Base-by-base conservation (phyloP, 1,140 invertebrate genomes). In the Sitobion miscanthi region DNA sequence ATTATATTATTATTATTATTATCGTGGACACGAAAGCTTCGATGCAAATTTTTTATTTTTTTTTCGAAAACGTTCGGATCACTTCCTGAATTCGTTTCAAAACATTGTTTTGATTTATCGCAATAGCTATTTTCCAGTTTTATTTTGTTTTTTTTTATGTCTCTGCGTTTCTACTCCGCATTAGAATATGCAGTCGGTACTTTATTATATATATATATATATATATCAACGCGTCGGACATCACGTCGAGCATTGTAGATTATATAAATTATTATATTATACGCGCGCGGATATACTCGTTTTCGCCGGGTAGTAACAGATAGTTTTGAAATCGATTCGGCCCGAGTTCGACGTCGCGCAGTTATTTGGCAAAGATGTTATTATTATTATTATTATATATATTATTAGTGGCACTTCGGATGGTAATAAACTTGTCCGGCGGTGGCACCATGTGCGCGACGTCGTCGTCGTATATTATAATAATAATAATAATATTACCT, bases 361-460 rank as follows among this genome's bases (percentile, higher is more conserved):
- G 17, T 83, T 83, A 42, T 86, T 86, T 86, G 83, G 83, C 83
- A 86, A 42, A 30, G 42, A 86, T 54, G 23, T 54, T 54, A 54
- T 54, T 21, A 23, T 52, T 49, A 49, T 47, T 47, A 85, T 47
- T 47, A 47, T 47, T 47, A 47, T 38, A 47, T 38, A 42, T 38
- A 38, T 83, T 83, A 83, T 17, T 85, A 42, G 21, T 77, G 62
- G 42, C 42, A 45, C 38, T 86, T 45, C 83, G 9, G 23, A 86
- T 30, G 83, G 83, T 47, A 86, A 86, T 86, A 86, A 86, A 86
- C 85, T 86, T 86, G 85, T 86, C 83, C 23, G 35, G 82, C 82
- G 38, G 38, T 38, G 82, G 82, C 42, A 86, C 45, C 83, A 25
- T 85, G 83, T 85, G 83, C 9, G 35, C 42, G 42, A 86, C 25